phyloP scores from a whole-genome alignment of 1,140 invertebrate species.

The Diprion similis region DNA sequence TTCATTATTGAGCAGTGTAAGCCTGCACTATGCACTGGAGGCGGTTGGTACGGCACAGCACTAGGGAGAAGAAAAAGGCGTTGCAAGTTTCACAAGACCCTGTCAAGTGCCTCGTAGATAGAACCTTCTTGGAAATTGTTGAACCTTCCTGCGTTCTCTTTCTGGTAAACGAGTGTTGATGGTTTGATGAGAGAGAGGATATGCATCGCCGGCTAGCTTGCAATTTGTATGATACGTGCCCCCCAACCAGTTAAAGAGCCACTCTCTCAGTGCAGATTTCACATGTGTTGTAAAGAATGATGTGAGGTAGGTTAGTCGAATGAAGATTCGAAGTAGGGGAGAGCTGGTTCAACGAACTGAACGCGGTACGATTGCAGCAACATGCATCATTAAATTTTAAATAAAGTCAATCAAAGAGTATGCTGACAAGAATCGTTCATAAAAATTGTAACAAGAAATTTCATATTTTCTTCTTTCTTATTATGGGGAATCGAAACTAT shows the following conservation, averaged over 20 bases:
- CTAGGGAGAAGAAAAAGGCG: background rate
- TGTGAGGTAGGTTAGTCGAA: no score
- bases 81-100: background rate
- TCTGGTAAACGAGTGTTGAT: background rate
- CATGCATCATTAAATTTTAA: no score
- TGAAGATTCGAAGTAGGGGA: no score
- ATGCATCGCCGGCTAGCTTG: background rate
- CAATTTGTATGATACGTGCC: background rate
- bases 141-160: background rate
- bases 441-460: no score
- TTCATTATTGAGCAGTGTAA: background rate
- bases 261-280: no score
- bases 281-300: no score
- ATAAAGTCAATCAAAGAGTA: no score
- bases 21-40: background rate
- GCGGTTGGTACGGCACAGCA: background rate
- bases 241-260: background rate
- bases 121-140: background rate
- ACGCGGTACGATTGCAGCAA: no score
- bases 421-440: no score
- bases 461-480: no score
- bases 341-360: no score
- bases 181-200: background rate
- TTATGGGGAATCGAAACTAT: no score
- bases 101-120: background rate